Base-by-base conservation (phyloP, 2,888 invertebrate species). In the Dusona sp. region DNA sequence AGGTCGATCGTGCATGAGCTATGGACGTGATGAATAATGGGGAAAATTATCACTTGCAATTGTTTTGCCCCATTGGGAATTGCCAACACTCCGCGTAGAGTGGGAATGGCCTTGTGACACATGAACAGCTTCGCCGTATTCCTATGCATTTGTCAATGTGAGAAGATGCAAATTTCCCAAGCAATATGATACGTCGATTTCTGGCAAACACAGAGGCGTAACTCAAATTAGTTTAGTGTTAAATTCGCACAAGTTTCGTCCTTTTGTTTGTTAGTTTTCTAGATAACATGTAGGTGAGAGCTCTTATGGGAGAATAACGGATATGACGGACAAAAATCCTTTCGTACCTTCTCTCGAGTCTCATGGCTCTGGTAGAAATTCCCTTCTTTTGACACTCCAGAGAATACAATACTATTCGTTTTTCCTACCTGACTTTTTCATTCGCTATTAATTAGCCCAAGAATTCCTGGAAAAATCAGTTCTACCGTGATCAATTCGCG, bases 391-490 rank as follows among this genome's bases (percentile, higher is more conserved):
- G 25, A 48, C 45, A 22, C 42, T 22, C 42, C 33, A 45, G 29
- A 45, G 16, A 25, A 57, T n/a, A 48, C 64, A 64, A 77, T 77
- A 61, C 38, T 48, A 77, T 48, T 65, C 65, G 42, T 65, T 61
- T 25, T 22, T 64, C 33, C 29, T 65, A n/a, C 11, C 33, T 19
- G 22, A 25, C 25, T 0, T 70, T 78, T 64, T 51, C 51, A 25
- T 29, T 61, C 29, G 88, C 82, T 79, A 88, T 88, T 84, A 86
- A 86, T 85, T 88, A 87, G 73, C 54, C 82, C 68, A 74, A 82
- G 81, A 86, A 87, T 85, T 72, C 36, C 33, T 67, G 61, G 78
- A 79, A 82, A 81, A 85, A 85, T 82, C 68, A n/a, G 45, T 77
- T 78, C 67, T 73, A 70, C 25, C 48, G 16, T 48, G 65, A 73